Base-by-base conservation (phyloP, 2,888 invertebrate species). In the Empis stercorea region DNA sequence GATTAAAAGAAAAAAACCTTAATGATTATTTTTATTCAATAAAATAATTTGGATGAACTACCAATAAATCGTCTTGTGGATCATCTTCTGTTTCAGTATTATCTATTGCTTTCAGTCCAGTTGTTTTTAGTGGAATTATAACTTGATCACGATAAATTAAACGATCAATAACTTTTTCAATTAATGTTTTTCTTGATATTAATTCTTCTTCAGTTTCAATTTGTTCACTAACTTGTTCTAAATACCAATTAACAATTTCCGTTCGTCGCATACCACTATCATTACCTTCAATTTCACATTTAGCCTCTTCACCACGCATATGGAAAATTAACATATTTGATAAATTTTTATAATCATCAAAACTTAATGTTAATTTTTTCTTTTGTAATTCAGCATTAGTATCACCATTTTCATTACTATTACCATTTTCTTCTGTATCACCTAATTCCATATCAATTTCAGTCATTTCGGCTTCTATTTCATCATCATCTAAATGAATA, bases 21-120 rank as follows among this genome's bases (percentile, higher is more conserved):
- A 20, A 20, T 20, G 5, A 20, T 4, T 20, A 20, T 20, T 20
- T 68, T 52, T 68, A 71, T 54, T 92, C 88, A 41, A 91, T 76
- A 42, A 89, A 80, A 65, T 94, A 97, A 71, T 96, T 95, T 1
- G 97, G 97, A 76, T 99, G 96, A 1, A 96, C 95, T 14, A 96
- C 89, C 6, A 97, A 70, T 38, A 89, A 66, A 68, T 94, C 87
- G 30, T 84, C 81, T 48, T 78, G 78, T 1, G 59, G 59, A 13
- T 62, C 63, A 0, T 54, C 56, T 1, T 43, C 49, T 1, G 34
- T 39, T 0, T 27, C 43, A 1, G 40, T 15, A 17, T 52, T 53
- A 11, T 52, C 54, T 7, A 11, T 16, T 4, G 60, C 54, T 49
- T 57, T 63, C 1, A 69, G 51, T 10, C 59, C 59, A 1, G 63